Conservation (phyloP, 2,113 vertebrate species). For the Tragulus kanchil region DNA sequence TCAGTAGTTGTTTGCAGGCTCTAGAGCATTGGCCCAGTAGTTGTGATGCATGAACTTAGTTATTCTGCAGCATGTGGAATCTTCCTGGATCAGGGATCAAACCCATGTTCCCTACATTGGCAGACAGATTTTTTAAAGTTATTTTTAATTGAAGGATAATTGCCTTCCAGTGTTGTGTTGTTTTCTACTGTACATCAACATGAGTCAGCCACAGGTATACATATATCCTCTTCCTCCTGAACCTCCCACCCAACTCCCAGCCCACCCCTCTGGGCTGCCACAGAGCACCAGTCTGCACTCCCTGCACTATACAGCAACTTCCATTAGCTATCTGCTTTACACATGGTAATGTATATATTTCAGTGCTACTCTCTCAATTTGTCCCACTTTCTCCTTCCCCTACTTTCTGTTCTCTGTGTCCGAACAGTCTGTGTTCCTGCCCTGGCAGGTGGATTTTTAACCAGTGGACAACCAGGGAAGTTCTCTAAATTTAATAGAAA, state of each 20-base stretch:
- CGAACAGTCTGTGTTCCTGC: not conserved
- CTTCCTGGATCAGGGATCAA: not conserved
- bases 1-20: not conserved
- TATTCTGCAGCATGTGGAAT: not conserved
- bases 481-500: slow-evolving; percentile 28
- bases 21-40: not conserved
- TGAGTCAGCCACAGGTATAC: not conserved
- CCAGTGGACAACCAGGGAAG: not conserved
- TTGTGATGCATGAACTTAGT: not conserved
- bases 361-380: not conserved
- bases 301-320: not conserved
- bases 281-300: not conserved
- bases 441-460: not conserved
- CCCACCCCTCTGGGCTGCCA: not conserved
- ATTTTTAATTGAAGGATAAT: not conserved
- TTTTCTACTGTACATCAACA: not conserved
- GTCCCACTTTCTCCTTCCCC: not conserved
- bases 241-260: not conserved
- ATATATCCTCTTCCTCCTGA: not conserved
- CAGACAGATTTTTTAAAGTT: not conserved
- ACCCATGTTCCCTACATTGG: not conserved
- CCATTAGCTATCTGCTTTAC: not conserved
- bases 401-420: not conserved
- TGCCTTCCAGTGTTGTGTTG: not conserved
- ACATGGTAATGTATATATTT: not conserved